Evolutionary conservation across 2,113 vertebrate species (phyloP).

Genomic region (rabbit (Oryctolagus cuniculus)): mOryCun1.1 NC_091439.1:56750001-56750500

Average conservation of each 20-base stretch:
- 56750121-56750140: not conserved
- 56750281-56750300: not conserved
- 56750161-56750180: not conserved
- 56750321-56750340: slow-evolving; percentile 13
- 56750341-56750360: not conserved
- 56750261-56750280: not conserved
- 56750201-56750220: not conserved
- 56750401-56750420: not conserved
- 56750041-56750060: not conserved
- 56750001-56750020: not conserved
- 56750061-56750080: not conserved
- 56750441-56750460: not conserved
- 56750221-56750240: not conserved
- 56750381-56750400: not conserved
- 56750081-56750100: not conserved
- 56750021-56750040: not conserved
- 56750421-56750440: not conserved
- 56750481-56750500: not conserved
- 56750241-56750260: not conserved
- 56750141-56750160: not conserved
- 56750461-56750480: not conserved
- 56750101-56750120: not conserved
- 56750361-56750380: slow-evolving; percentile 10
- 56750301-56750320: not conserved
- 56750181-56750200: not conserved